Evolutionary conservation across 1,140 invertebrate genomes (phyloP).

Genomic region (Ruditapes philippinarum): DNA sequence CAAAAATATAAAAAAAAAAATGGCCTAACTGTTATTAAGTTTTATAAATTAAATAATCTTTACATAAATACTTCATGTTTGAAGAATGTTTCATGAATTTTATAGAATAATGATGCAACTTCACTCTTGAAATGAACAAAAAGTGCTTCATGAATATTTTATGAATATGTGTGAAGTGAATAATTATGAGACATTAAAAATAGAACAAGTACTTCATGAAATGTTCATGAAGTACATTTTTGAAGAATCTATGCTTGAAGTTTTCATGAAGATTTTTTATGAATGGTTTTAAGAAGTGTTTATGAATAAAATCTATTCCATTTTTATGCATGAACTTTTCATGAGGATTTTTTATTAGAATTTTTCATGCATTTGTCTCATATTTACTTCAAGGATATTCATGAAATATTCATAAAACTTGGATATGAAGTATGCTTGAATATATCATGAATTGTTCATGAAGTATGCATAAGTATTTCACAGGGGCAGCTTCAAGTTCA

Average conservation of each 20-base stretch:
- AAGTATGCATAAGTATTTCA: background rate
- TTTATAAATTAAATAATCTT: too few relatives aligned
- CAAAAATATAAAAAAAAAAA: too few relatives aligned
- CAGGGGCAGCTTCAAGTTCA: too few relatives aligned
- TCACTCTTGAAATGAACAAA: background rate
- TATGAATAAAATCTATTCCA: too few relatives aligned
- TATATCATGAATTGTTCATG: constrained; percentile 15
- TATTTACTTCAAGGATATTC: background rate
- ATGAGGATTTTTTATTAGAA: background rate
- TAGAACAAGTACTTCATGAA: constrained; percentile 40
- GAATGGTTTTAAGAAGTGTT: background rate
- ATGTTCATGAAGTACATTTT: constrained; percentile 19
- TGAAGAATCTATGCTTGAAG: background rate
- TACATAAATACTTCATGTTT: too few relatives aligned
- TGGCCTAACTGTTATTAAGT: too few relatives aligned
- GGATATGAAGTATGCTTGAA: constrained; percentile 25
- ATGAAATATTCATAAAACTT: constrained; percentile 20
- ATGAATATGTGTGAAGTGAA: constrained; percentile 23
- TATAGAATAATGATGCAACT: too few relatives aligned
- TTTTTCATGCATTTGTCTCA: constrained; percentile 22
- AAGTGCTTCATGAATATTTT: constrained; percentile 4
- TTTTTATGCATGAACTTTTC: background rate
- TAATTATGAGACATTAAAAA: constrained; percentile 24
- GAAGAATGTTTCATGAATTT: too few relatives aligned
- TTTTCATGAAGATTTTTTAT: background rate